Evolutionary conservation across 1,140 invertebrate species (phyloP), one percentile per base, ranked within the genome.

Genomic region (Camponotus vicinus): DNA sequence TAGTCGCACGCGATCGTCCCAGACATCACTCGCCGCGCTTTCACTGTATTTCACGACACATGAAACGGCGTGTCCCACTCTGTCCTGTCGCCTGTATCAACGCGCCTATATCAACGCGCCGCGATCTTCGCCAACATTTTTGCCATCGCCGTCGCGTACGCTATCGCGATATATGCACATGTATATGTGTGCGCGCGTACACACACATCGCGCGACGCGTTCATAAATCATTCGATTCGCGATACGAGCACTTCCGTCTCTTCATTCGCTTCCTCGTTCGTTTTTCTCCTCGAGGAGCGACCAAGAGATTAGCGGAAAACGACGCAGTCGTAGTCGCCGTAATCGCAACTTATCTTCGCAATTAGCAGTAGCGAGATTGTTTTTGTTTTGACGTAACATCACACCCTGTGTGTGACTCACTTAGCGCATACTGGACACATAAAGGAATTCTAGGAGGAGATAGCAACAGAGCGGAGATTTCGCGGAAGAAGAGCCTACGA

Each of bases 151-250:
- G 49, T 90, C 59, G 86, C 79, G 40, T 79, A 87, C 32, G n/a
- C 55, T 59, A 59, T 59, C 55, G 55, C 55, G 9, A 49, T 71
- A 27, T 11, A 73, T 32, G 18, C 18, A 1, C 27, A 21, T 32
- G 7, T 15, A 18, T 15, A 52, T n/a, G 11, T n/a, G 7, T 34
- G 4, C 5, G 7, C 59, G 11, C 9, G 42, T 7, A 21, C 21
- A 32, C 73, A 18, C 40, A 3, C 37, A 18, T 34, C 9, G 42
- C 11, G 42, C 49, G 49, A 18, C 52, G 75, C 78, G 75, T 85
- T 90, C 76, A 88, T 64, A 79, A 91, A 87, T 90, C 79, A 89
- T 71, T 37, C 32, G 66, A 79, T 3, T 59, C 63, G 78, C 87
- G 34, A 59, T 52, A 69, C 42, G 9, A 11, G 49, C 64, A 83